Conservation (phyloP, 2,113 vertebrate genomes). For the Psephotus haematonotus region DNA sequence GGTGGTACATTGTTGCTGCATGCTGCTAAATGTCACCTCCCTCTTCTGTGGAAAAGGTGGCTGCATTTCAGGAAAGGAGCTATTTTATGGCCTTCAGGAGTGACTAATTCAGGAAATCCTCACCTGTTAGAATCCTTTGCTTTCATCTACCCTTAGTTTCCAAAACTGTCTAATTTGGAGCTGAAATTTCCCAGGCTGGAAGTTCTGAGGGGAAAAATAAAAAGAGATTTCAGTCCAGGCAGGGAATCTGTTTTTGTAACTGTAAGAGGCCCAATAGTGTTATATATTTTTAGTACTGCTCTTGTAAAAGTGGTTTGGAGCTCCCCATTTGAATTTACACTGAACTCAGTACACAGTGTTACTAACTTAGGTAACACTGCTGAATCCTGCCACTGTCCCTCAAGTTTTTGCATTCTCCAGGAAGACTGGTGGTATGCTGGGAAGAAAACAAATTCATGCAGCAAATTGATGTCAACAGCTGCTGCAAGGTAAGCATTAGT, state of each 20-base stretch:
- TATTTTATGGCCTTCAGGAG: background rate
- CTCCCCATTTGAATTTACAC: background rate
- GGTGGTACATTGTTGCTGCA: background rate
- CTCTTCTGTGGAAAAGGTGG: background rate
- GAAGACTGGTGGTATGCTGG: fast-evolving
- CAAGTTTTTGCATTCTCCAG: background rate
- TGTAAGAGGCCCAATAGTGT: background rate
- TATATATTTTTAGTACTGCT: background rate
- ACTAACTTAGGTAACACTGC: background rate
- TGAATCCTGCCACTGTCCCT: background rate
- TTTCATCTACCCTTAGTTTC: background rate
- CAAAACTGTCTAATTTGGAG: background rate
- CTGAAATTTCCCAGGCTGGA: background rate
- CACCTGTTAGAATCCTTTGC: background rate
- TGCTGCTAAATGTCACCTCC: background rate
- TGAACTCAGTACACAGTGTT: background rate
- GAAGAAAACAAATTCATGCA: background rate
- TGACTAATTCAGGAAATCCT: background rate
- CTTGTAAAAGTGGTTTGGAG: background rate
- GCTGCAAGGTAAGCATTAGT: background rate
- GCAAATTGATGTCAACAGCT: background rate
- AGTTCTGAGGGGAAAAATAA: background rate
- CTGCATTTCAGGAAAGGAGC: background rate
- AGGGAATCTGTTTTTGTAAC: background rate
- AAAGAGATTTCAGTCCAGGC: background rate